Percentiles rank a stretch among this genome's conserved stretches.
Evolutionary conservation across 2,113 vertebrate genomes (phyloP).

Genomic region (Rhinolophus sinicus): DNA sequence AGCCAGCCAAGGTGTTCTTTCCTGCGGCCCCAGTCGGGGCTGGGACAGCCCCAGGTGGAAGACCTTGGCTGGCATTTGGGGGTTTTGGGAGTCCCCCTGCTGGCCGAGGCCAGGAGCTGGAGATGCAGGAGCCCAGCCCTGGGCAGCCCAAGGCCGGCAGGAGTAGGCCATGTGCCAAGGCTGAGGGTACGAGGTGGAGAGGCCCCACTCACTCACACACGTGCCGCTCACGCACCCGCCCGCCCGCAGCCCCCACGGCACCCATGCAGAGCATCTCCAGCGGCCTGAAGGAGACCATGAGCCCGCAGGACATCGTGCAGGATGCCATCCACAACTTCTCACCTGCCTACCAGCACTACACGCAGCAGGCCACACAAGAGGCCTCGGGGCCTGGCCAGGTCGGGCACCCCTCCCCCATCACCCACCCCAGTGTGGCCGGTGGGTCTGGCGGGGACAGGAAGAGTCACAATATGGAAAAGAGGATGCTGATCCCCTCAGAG

Average conservation of each 20-base stretch:
- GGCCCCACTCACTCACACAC: slow-evolving; percentile 83
- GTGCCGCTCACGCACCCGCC: background rate
- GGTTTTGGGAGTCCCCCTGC: background rate
- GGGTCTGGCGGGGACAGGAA: slow-evolving; percentile 43
- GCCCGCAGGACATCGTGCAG: slow-evolving; percentile 95
- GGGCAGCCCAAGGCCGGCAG: background rate
- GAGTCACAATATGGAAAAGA: slow-evolving; percentile 92
- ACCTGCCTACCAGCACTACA: slow-evolving; percentile 98
- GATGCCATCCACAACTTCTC: slow-evolving; percentile 98
- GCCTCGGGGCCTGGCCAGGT: slow-evolving; percentile 79
- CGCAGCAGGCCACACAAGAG: slow-evolving; percentile 95
- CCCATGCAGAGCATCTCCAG: slow-evolving; percentile 98
- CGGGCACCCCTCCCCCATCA: slow-evolving; percentile 73
- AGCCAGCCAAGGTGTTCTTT: accelerated
- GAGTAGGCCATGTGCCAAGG: background rate
- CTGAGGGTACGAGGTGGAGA: accelerated
- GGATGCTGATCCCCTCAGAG: slow-evolving; percentile 93
- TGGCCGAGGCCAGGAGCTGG: too few species aligned
- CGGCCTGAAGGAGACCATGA: slow-evolving; percentile 98
- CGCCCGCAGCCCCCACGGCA: slow-evolving; percentile 86
- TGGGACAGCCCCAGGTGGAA: background rate
- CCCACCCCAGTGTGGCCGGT: background rate
- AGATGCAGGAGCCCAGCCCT: too few species aligned
- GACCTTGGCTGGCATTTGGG: background rate
- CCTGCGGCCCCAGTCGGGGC: background rate